phyloP scores from a whole-genome alignment of 2,113 vertebrate species.

The Prochilodus magdalenae region DNA sequence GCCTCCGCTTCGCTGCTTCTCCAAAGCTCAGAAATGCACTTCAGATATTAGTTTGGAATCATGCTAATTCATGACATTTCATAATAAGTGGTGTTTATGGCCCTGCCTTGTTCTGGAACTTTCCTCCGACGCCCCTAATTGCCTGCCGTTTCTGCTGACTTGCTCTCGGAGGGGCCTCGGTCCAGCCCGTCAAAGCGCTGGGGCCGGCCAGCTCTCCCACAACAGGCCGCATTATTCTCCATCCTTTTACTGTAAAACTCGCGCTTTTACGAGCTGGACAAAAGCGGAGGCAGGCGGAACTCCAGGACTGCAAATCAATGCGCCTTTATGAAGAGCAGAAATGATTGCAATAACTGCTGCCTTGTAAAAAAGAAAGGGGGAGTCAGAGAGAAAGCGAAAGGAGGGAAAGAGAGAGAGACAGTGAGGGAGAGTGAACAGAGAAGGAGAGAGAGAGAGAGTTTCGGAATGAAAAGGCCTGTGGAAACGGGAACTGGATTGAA shows the following conservation, averaged over 20 bases:
- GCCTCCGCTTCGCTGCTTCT: background rate
- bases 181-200: background rate
- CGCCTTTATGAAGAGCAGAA: conserved; percentile 49
- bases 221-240: conserved; percentile 42
- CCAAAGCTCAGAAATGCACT: background rate
- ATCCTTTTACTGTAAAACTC: conserved; percentile 39
- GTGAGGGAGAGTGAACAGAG: no score
- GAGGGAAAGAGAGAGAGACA: background rate
- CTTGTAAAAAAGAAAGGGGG: conserved; percentile 23
- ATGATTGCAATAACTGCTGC: conserved; percentile 46
- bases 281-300: conserved; percentile 25
- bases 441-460: background rate
- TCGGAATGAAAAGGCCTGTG: conserved; percentile 9
- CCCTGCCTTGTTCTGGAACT: conserved; percentile 15
- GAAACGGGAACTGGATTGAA: conserved; percentile 12
- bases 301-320: conserved; percentile 49
- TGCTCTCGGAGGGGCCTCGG: background rate
- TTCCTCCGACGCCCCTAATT: conserved; percentile 19
- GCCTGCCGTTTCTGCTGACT: conserved; percentile 31
- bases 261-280: conserved; percentile 49
- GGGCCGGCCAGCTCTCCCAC: conserved; percentile 22
- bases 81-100: conserved; percentile 41
- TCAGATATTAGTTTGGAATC: conserved; percentile 27
- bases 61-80: conserved; percentile 37
- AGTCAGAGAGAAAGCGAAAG: background rate